Evolutionary conservation across 2,113 vertebrate species (phyloP).

Genomic region (Ramphastos sulfuratus): DNA sequence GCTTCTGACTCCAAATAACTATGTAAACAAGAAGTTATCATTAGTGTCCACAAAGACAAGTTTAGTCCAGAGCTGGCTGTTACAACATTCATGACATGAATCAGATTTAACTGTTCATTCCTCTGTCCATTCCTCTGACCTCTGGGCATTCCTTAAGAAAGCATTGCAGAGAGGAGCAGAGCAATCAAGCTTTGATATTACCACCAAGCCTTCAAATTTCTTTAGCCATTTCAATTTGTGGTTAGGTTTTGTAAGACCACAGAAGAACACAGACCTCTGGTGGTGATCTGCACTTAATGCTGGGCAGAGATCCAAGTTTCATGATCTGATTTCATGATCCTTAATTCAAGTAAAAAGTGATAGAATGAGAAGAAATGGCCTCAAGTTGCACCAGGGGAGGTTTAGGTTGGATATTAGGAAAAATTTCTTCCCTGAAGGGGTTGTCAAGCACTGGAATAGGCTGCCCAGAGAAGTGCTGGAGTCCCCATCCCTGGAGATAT

Average conservation of each 20-base stretch:
- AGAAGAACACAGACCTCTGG: not conserved
- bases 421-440: too few relatives aligned
- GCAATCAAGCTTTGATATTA: not conserved
- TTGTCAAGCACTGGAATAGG: too few relatives aligned
- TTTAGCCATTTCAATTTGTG: not conserved
- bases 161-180: not conserved
- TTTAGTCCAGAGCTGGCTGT: not conserved
- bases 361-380: too few relatives aligned
- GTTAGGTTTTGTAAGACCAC: not conserved
- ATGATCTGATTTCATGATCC: not conserved
- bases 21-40: not conserved
- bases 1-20: not conserved
- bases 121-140: not conserved
- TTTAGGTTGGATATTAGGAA: too few relatives aligned
- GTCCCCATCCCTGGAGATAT: too few relatives aligned
- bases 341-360: too few relatives aligned
- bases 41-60: not conserved
- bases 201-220: not conserved
- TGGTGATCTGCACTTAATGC: not conserved
- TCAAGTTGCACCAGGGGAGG: too few relatives aligned
- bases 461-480: too few relatives aligned
- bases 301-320: not conserved
- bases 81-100: not conserved
- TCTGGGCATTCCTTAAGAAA: not conserved
- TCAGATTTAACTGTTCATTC: not conserved